Percentiles rank a stretch among this genome's conserved stretches.
Evolutionary conservation across 2,888 invertebrate species (phyloP).

Genomic region (Mythimna ferrago): DNA sequence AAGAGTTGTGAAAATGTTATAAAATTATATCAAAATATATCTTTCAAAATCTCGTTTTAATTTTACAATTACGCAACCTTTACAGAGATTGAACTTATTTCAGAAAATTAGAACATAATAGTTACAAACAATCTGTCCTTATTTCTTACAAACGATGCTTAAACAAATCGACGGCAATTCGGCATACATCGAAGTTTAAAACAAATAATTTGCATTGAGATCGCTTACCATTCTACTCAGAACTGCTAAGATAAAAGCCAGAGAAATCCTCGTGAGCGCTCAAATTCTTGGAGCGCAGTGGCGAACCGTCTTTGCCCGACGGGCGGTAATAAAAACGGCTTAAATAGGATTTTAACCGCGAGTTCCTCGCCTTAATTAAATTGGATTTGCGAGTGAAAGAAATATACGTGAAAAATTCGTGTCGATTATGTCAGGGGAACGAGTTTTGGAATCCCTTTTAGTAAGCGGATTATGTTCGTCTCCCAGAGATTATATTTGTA

Average conservation of each 20-base stretch:
- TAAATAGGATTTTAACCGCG: slow-evolving; percentile 91
- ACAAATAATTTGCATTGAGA: slow-evolving; percentile 86
- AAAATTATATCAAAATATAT: no score
- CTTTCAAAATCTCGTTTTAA: no score
- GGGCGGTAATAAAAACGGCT: slow-evolving; percentile 91
- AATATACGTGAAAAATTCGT: slow-evolving; percentile 90
- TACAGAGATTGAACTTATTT: no score
- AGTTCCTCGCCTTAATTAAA: slow-evolving; percentile 90
- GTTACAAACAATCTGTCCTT: neutral
- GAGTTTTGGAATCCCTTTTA: slow-evolving; percentile 84
- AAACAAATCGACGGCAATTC: slow-evolving; percentile 48
- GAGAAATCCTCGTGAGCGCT: slow-evolving; percentile 86
- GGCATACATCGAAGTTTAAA: slow-evolving; percentile 67
- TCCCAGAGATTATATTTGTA: slow-evolving; percentile 76
- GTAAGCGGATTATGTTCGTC: slow-evolving; percentile 82
- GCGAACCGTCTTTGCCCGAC: slow-evolving; percentile 89
- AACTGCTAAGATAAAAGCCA: slow-evolving; percentile 85
- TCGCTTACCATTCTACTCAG: slow-evolving; percentile 82
- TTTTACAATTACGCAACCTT: no score
- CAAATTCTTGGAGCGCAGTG: slow-evolving; percentile 88
- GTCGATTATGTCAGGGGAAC: slow-evolving; percentile 88
- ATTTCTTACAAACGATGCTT: slow-evolving; percentile 21
- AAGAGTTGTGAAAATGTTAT: neutral
- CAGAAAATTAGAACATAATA: no score
- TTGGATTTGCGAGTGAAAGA: slow-evolving; percentile 90